Conservation (phyloP, 2,888 invertebrate genomes). For the Bhutanitis thaidina region DNA sequence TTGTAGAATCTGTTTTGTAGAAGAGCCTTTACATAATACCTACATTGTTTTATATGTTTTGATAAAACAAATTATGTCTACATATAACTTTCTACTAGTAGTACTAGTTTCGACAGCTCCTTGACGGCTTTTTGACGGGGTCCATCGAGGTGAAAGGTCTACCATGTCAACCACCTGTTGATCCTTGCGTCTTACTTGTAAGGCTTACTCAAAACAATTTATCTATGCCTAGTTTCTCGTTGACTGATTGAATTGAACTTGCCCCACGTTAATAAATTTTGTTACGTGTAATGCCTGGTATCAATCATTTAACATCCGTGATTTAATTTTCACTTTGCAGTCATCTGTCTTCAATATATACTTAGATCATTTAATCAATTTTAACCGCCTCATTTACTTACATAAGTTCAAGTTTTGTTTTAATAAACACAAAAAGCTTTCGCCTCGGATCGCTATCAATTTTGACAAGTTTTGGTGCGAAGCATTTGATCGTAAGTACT, state of each 20-base stretch:
- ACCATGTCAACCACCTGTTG: slow-evolving; percentile 13
- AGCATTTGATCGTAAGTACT: not conserved
- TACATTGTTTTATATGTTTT: no score
- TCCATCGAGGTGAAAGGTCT: slow-evolving; percentile 17
- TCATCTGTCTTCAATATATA: slow-evolving; percentile 5
- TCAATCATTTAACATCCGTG: slow-evolving; percentile 12
- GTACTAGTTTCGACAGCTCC: no score
- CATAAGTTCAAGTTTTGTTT: slow-evolving; percentile 5
- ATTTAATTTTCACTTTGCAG: slow-evolving; percentile 13
- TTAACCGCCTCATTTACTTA: slow-evolving; percentile 5
- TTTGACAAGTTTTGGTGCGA: slow-evolving; percentile 2
- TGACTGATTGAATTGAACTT: slow-evolving; percentile 9
- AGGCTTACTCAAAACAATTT: slow-evolving; percentile 9
- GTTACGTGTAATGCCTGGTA: slow-evolving; percentile 16
- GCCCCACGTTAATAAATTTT: slow-evolving; percentile 14
- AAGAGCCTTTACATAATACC: no score
- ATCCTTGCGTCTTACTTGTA: slow-evolving; percentile 5
- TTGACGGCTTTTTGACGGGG: no score
- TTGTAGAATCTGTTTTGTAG: no score
- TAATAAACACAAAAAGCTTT: slow-evolving; percentile 13
- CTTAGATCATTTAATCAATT: slow-evolving; percentile 5
- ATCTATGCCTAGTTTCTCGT: slow-evolving; percentile 10
- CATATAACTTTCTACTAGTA: no score
- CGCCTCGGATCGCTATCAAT: slow-evolving; percentile 10
- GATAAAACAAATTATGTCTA: no score